A percentile compares a stretch with the other conserved stretches of the same genome.
Evolutionary conservation across 1,140 invertebrate genomes (phyloP).

Genomic region (Leguminivora glycinivorella): DNA sequence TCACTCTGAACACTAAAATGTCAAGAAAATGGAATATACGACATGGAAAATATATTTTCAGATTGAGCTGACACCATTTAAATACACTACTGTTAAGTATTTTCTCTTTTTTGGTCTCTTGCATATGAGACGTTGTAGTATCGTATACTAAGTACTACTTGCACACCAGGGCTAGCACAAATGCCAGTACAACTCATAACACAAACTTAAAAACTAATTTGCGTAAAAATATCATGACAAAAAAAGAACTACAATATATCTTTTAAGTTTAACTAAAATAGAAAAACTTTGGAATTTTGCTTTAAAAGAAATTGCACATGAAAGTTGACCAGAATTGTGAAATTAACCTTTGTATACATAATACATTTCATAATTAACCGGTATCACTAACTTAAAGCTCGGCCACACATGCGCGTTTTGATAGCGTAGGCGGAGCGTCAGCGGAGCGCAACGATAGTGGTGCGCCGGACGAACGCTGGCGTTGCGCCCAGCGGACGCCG

Average conservation of each 20-base stretch:
- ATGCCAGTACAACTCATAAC: neutral
- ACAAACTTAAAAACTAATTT: no score
- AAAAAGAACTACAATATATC: no score
- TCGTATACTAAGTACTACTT: neutral
- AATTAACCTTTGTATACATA: no score
- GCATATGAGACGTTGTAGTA: neutral
- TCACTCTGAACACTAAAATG: constrained; percentile 11
- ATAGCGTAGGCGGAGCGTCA: no score
- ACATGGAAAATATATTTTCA: neutral
- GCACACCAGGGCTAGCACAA: neutral
- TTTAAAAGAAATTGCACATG: neutral
- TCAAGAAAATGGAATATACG: constrained; percentile 8
- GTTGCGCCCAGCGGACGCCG: no score
- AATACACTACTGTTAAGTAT: neutral
- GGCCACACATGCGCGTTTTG: neutral
- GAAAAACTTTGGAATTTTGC: no score
- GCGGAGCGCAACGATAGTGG: no score
- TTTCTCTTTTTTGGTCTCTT: neutral
- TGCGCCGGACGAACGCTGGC: no score
- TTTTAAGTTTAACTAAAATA: no score
- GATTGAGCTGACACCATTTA: constrained; percentile 22
- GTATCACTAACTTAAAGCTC: no score
- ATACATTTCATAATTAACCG: no score
- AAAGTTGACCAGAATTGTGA: neutral
- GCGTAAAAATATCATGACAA: no score